phyloP scores from a whole-genome alignment of 1,140 invertebrate species.

The Onthophagus taurus region DNA sequence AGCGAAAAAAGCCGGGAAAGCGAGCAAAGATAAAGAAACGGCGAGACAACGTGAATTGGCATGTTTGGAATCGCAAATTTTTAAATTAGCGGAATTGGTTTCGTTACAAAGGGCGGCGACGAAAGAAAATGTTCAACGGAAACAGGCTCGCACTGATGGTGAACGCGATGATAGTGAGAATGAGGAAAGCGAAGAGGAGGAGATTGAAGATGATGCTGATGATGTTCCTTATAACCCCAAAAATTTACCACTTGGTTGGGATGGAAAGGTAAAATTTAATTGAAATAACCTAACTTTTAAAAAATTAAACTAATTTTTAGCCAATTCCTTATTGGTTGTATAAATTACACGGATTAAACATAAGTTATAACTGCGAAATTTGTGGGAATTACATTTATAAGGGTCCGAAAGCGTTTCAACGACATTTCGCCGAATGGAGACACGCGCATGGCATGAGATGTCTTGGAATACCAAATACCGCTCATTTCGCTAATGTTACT shows the following conservation, averaged over 20 bases:
- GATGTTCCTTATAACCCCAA: slow-evolving; percentile 99
- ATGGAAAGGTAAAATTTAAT: slow-evolving; percentile 71
- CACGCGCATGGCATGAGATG: slow-evolving; percentile 99
- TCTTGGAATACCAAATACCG: slow-evolving; percentile 97
- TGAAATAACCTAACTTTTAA: neutral
- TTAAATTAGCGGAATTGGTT: slow-evolving; percentile 68
- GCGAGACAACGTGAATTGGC: slow-evolving; percentile 76
- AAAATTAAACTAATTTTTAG: slow-evolving; percentile 36
- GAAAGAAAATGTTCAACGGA: slow-evolving; percentile 96
- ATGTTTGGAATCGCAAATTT: slow-evolving; percentile 67
- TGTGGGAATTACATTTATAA: slow-evolving; percentile 99
- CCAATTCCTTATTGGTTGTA: slow-evolving; percentile 99
- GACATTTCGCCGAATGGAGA: slow-evolving; percentile 99
- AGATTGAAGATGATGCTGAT: slow-evolving; percentile 77
- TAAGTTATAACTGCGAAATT: slow-evolving; percentile 98
- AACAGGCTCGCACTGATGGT: slow-evolving; percentile 93
- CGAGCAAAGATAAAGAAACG: slow-evolving; percentile 57
- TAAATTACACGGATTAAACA: slow-evolving; percentile 97
- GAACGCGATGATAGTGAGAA: slow-evolving; percentile 89
- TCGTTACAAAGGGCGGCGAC: slow-evolving; percentile 80
- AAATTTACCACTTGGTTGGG: slow-evolving; percentile 97
- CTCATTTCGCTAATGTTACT: slow-evolving; percentile 99
- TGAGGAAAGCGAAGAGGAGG: slow-evolving; percentile 77
- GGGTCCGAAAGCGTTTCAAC: slow-evolving; percentile 99
- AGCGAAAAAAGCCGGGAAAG: slow-evolving; percentile 69